Evolutionary conservation across 2,113 vertebrate species (phyloP).

Genomic region (Natator depressus): DNA sequence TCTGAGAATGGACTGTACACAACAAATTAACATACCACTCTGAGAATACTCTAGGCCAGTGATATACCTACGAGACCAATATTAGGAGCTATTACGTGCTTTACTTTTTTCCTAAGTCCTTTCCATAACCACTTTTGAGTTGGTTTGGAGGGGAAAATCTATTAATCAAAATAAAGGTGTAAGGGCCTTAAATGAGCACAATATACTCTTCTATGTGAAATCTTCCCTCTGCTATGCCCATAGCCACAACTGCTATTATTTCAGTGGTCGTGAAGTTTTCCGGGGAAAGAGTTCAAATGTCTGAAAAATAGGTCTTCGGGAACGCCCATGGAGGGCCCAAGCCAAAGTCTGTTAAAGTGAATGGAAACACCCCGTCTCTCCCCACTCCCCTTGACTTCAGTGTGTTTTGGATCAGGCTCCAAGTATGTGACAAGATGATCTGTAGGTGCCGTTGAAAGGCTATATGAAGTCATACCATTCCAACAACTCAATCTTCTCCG

Average conservation of each 20-base stretch:
- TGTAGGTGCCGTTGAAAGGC: background rate
- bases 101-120: background rate
- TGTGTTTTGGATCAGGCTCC: background rate
- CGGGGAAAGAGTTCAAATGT: background rate
- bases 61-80: background rate
- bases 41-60: background rate
- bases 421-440: background rate
- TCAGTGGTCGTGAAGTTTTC: background rate
- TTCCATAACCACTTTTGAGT: background rate
- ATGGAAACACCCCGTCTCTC: background rate
- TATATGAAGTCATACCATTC: background rate
- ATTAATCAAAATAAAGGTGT: background rate
- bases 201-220: rapidly evolving
- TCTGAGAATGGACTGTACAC: background rate
- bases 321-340: background rate
- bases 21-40: background rate
- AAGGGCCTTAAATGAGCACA: rapidly evolving
- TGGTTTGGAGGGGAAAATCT: background rate
- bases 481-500: background rate
- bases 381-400: background rate
- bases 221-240: background rate
- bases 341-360: background rate
- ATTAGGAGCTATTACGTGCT: background rate
- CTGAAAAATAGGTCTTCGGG: background rate
- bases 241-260: rapidly evolving